Conservation (phyloP, 2,797 vertebrate genomes). For the Emys orbicularis region DNA sequence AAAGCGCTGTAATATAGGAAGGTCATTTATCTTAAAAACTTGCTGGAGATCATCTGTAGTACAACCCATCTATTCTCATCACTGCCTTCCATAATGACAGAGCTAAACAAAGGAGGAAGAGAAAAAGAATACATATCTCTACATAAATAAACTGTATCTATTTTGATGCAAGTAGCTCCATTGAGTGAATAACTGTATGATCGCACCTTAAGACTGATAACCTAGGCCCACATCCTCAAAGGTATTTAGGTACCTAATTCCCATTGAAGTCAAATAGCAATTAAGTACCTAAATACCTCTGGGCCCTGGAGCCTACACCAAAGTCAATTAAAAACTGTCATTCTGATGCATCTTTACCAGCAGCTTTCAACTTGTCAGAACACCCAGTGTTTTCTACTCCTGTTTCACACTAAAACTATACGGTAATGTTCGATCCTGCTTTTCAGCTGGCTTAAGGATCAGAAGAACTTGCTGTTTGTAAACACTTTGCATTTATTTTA, state of each 20-base stretch:
- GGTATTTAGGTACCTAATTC: neutral
- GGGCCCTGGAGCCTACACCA: rapidly evolving
- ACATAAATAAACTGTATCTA: neutral
- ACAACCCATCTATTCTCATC: neutral
- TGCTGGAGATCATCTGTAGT: neutral
- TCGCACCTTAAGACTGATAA: neutral
- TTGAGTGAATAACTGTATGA: neutral
- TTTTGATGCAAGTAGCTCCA: neutral
- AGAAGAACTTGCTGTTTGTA: neutral
- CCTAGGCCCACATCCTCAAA: neutral
- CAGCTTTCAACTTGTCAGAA: neutral
- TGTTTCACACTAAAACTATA: neutral
- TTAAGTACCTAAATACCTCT: neutral
- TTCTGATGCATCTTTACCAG: neutral
- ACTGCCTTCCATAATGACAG: neutral
- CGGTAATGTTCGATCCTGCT: neutral
- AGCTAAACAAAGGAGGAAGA: neutral
- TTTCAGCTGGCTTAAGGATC: neutral
- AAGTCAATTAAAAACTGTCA: neutral
- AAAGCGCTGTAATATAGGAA: neutral
- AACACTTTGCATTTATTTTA: neutral
- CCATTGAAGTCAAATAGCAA: neutral
- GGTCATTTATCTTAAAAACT: neutral
- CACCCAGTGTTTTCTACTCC: neutral
- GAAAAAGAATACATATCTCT: neutral